Evolutionary conservation across 2,797 vertebrate species (phyloP).

Genomic region (Heliangelus exortis): DNA sequence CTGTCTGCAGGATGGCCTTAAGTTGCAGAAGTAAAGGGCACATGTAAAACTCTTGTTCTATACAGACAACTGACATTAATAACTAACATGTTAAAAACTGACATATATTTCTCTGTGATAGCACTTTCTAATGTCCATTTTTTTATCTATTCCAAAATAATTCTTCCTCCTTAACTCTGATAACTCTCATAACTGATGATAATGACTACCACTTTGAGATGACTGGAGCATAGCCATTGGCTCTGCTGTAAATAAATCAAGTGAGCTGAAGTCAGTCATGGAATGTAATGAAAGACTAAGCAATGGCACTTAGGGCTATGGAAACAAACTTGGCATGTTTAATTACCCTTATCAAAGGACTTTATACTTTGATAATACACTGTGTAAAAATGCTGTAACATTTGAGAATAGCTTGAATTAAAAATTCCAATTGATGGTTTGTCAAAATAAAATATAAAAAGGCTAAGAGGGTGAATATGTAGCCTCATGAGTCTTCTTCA

Average conservation of each 20-base stretch:
- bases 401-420: slow-evolving; percentile 77
- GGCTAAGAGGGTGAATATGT: slow-evolving; percentile 67
- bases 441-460: slow-evolving; percentile 79
- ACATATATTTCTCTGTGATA: background rate
- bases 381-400: slow-evolving; percentile 67
- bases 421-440: slow-evolving; percentile 81
- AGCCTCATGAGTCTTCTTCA: slow-evolving; percentile 67
- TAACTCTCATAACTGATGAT: too few species aligned
- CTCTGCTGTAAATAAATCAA: slow-evolving; percentile 5
- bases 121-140: background rate
- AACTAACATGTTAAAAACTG: background rate
- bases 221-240: background rate
- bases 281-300: background rate
- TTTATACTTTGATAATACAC: slow-evolving; percentile 74
- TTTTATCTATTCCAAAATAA: background rate
- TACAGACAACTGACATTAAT: background rate
- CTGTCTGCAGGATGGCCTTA: background rate
- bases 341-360: slow-evolving; percentile 78
- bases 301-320: slow-evolving; percentile 15
- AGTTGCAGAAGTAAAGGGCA: background rate
- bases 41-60: background rate
- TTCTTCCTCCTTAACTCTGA: background rate
- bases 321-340: slow-evolving; percentile 77
- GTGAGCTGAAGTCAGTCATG: background rate
- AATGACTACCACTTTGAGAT: background rate